These are phyloP conservation scores for Platalea minor DNA, from an alignment of 2,797 vertebrate genomes.

Conservation along the genomic window DNA sequence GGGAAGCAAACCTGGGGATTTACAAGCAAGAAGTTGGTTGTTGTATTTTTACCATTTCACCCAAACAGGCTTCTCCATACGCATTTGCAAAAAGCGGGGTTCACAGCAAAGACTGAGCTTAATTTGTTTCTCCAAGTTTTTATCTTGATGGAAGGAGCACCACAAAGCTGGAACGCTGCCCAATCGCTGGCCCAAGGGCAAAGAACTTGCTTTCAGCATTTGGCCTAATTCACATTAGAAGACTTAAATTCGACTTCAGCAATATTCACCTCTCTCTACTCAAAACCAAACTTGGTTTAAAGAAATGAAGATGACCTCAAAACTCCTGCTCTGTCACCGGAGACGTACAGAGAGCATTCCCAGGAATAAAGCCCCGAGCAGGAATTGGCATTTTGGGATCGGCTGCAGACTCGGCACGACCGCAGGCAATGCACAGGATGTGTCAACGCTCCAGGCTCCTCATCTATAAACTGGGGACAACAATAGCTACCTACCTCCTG, in stretches of 20 bases:
- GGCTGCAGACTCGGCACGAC: neutral
- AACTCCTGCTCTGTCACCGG: neutral
- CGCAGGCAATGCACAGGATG: neutral
- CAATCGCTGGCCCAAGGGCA: accelerated
- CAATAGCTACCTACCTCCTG: slow-evolving; percentile 18
- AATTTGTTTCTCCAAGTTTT: neutral
- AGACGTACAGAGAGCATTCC: neutral
- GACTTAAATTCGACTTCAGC: neutral
- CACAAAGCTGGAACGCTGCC: neutral
- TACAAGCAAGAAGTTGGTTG: neutral
- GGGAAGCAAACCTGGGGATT: neutral
- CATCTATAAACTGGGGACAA: neutral
- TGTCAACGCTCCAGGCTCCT: neutral
- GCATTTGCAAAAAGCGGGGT: neutral
- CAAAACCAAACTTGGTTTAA: neutral
- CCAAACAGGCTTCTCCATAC: neutral
- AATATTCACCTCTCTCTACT: neutral
- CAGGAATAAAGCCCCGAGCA: neutral
- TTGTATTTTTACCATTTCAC: neutral
- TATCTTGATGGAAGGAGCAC: neutral
- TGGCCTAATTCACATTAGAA: neutral
- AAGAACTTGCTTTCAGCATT: neutral
- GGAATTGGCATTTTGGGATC: neutral
- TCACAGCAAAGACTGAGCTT: neutral
- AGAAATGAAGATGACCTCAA: neutral